Base-by-base conservation (phyloP, 1,140 invertebrate genomes). In the Eueides isabella region DNA sequence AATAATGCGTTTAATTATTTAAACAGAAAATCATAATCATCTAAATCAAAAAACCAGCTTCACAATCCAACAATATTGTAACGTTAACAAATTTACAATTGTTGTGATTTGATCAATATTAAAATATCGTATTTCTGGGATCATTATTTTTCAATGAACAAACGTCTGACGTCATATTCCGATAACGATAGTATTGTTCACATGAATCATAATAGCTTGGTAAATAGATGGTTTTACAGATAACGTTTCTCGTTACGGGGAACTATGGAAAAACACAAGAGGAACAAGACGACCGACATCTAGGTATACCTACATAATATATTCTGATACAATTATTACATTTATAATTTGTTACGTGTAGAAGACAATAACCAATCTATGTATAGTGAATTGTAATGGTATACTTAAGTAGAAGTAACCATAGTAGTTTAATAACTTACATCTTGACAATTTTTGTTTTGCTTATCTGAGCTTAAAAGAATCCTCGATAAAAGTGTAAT, bases 141-240 rank as follows among this genome's bases (percentile, higher is more conserved):
- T 7, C 41, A 55, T 23, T 55, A 55, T 55, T 55, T 55, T 55
- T 55, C 48, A 19, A 12, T 55, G n/a, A 23, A 55, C 48, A 19
- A 6, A 55, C 48, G 19, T 55, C 19, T 55, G n/a, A 55, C 48
- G 48, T 55, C 48, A 55, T 9, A 55, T 23, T 23, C 48, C 48
- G 48, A 55, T 55, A 55, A 55, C 48, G 48, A 55, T 26, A 19
- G 48, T n/a, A 23, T 55, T 55, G 48, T n/a, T n/a, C 48, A 55
- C 11, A 55, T 55, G 48, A 55, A 55, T 55, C 48, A 19, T 55
- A 55, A 55, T 55, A 55, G 48, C 48, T 55, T 55, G 19, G 48
- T 23, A 55, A 55, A 55, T 55, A 55, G 48, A 55, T 55, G n/a
- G 48, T 55, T 55, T 19, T 19, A 23, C 9, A 23, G 48, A 55